phyloP scores from a whole-genome alignment of 2,797 vertebrate genomes.

The Lerista edwardsae region DNA sequence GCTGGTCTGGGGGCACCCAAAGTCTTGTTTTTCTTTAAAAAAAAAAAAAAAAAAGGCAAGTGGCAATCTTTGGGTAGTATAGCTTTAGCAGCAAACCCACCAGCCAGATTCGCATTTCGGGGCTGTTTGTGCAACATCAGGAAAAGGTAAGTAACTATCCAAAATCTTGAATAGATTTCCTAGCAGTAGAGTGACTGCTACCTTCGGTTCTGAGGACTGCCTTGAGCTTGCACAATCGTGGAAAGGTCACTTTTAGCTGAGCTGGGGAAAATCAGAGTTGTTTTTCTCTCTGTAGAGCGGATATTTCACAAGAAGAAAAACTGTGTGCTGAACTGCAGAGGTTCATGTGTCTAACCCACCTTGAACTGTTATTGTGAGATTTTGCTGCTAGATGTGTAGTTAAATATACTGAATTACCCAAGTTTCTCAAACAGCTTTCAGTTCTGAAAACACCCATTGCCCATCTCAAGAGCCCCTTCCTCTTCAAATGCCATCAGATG shows the following conservation, averaged over 20 bases:
- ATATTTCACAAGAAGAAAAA: neutral
- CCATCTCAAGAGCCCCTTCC: neutral
- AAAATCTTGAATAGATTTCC: neutral
- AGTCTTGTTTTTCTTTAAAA: too few relatives aligned
- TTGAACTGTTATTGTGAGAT: too few relatives aligned
- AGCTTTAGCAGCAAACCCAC: too few relatives aligned
- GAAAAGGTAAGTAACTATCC: slow-evolving; percentile 5
- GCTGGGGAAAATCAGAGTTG: neutral
- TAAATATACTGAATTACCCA: neutral
- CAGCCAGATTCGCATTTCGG: neutral
- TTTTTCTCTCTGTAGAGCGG: neutral
- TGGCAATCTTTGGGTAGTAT: too few relatives aligned
- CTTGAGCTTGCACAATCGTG: neutral
- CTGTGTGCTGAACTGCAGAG: neutral
- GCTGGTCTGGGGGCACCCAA: too few relatives aligned
- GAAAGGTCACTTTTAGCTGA: neutral
- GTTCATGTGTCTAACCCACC: neutral
- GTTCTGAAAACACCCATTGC: too few relatives aligned
- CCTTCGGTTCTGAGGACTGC: neutral
- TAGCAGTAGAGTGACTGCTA: neutral
- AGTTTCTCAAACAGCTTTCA: too few relatives aligned
- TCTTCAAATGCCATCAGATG: too few relatives aligned
- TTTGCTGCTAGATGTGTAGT: neutral
- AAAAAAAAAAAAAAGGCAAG: too few relatives aligned
- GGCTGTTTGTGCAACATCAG: neutral